These are phyloP conservation scores for Hyperopisus bebe DNA, from an alignment of 2,113 vertebrate genomes.

Conservation along the genomic window DNA sequence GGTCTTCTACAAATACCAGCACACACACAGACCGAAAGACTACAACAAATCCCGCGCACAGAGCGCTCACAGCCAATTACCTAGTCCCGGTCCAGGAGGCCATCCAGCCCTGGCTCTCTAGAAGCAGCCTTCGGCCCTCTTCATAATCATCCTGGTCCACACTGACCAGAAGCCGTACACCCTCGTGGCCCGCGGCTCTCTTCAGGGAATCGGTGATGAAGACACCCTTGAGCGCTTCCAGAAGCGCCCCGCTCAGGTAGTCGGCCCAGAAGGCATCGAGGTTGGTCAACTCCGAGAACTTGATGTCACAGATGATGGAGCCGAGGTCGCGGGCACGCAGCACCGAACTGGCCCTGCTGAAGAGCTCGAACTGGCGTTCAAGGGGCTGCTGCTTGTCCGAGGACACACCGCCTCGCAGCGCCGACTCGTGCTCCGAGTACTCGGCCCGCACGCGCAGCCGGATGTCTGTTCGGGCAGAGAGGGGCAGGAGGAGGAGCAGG, in stretches of 20 bases:
- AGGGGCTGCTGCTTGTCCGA: slow-evolving; percentile 74
- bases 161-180: slow-evolving; percentile 76
- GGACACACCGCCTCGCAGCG: slow-evolving; percentile 69
- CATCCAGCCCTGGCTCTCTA: slow-evolving; percentile 34
- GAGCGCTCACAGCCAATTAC: neutral
- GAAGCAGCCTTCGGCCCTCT: slow-evolving; percentile 66
- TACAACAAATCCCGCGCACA: neutral
- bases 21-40: neutral
- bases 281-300: slow-evolving; percentile 82
- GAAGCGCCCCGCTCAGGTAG: slow-evolving; percentile 80
- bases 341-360: slow-evolving; percentile 73
- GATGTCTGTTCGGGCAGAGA: slow-evolving; percentile 61
- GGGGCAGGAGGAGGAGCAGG: slow-evolving; percentile 6
- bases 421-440: slow-evolving; percentile 77
- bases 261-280: slow-evolving; percentile 86
- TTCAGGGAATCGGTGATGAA: slow-evolving; percentile 83
- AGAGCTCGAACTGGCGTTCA: slow-evolving; percentile 79
- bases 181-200: slow-evolving; percentile 73
- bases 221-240: slow-evolving; percentile 80
- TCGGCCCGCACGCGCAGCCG: slow-evolving; percentile 80
- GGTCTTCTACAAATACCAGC: neutral
- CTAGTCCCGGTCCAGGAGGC: slow-evolving; percentile 7
- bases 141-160: slow-evolving; percentile 89
- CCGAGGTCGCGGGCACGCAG: slow-evolving; percentile 78
- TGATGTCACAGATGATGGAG: slow-evolving; percentile 84